These are phyloP conservation scores for Gymnothorax reevesii DNA, from an alignment of 2,797 vertebrate genomes.

Conservation along the genomic window DNA sequence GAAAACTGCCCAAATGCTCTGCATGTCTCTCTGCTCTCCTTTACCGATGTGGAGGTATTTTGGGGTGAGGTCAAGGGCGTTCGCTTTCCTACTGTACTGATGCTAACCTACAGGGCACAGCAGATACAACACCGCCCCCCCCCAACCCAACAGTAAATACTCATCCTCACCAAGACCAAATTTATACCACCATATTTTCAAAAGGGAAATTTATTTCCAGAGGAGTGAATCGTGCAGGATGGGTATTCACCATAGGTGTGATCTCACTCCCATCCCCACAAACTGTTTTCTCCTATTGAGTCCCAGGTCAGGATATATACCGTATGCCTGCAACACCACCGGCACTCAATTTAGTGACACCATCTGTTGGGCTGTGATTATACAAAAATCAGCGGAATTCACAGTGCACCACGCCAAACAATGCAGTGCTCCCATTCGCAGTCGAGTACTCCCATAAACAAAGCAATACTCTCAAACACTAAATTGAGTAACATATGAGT, in stretches of 20 bases:
- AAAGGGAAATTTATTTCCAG: neutral
- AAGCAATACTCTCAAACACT: neutral
- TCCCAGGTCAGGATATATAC: neutral
- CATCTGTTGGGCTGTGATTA: neutral
- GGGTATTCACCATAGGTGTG: neutral
- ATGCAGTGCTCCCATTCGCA: neutral
- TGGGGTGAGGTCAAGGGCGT: conserved; percentile 18
- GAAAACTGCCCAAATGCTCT: neutral
- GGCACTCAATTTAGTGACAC: neutral
- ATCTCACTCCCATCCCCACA: neutral
- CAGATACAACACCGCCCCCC: neutral
- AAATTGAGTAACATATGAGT: neutral
- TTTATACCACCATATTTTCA: neutral
- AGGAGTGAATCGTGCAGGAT: neutral
- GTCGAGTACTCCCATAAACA: neutral
- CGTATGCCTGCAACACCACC: neutral
- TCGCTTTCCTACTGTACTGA: conserved; percentile 13
- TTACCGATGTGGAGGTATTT: conserved; percentile 11
- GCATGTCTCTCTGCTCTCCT: neutral
- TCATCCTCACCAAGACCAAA: neutral
- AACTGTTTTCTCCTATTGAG: neutral
- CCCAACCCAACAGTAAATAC: neutral
- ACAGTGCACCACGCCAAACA: neutral
- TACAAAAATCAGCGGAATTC: neutral
- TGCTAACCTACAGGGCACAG: conserved; percentile 9